Base-by-base conservation (phyloP, 2,888 invertebrate genomes). In the Drosophila percnosoma region DNA sequence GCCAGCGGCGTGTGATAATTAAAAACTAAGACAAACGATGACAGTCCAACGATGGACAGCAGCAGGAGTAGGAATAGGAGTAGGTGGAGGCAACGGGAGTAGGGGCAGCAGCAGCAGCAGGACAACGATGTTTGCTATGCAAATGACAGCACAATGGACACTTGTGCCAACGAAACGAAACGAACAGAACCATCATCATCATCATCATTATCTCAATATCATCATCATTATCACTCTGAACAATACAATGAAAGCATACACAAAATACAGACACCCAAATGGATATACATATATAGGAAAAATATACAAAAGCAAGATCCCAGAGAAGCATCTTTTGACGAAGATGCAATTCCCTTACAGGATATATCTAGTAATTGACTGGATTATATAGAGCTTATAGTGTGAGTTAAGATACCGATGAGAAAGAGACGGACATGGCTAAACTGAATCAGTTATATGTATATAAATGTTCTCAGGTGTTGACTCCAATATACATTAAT, bases 81-180 rank as follows among this genome's bases (percentile, higher is more conserved):
- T 21, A 13, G 21, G n/a, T 24, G 24, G 8, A 53, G 1, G 29
- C 8, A 31, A n/a, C 53, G 6, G 40, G 15, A 68, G 52, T n/a
- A 48, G 58, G 8, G 13, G 40, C n/a, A 68, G 55, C 8, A 65
- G 53, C 11, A 60, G 45, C 33, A 52, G 66, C 38, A 70, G 62
- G 52, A 72, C 62, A 63, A 72, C 59, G 63, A 90, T 82, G 90
- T 90, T 91, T 84, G 88, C 90, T 89, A 91, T 92, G 92, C 92
- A 92, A 92, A 92, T 92, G 92, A 92, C 92, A 92, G 91, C 78
- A 82, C 88, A 89, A 83, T 87, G 78, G 66, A 58, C 72, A 80
- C 78, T 83, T 73, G 70, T 74, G 75, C 82, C 74, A 75, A 65
- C 77, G 27, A 60, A 66, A 42, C 33, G 42, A 42, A 42, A 42